phyloP scores from a whole-genome alignment of 1,140 invertebrate genomes.

The Orchestia grillus region DNA sequence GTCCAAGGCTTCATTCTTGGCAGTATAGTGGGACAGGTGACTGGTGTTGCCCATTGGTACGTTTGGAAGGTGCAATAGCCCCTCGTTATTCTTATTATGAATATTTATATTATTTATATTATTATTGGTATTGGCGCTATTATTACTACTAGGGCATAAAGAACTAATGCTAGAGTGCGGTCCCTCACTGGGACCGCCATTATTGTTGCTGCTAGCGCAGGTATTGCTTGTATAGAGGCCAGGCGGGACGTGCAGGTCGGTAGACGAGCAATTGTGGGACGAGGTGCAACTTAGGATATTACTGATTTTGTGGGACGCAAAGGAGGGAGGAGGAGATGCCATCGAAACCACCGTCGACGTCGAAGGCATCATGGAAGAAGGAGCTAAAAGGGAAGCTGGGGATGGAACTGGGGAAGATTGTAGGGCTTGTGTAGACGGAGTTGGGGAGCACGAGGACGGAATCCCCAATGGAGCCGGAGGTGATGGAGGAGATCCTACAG shows the following conservation, averaged over 20 bases:
- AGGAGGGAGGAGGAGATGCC: constrained; percentile 7
- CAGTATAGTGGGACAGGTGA: background rate
- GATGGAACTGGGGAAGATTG: constrained; percentile 16
- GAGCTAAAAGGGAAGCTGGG: constrained; percentile 12
- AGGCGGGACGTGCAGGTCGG: background rate
- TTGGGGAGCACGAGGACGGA: background rate
- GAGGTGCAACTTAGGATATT: background rate
- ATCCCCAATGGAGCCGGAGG: constrained; percentile 39
- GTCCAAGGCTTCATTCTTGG: constrained; percentile 59
- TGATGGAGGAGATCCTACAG: constrained; percentile 63
- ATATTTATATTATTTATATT: constrained; percentile 16
- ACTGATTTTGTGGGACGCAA: constrained; percentile 15
- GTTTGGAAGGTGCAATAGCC: background rate
- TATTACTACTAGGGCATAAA: background rate
- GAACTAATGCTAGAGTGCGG: constrained; percentile 19
- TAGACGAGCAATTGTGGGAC: background rate
- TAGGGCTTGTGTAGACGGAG: background rate
- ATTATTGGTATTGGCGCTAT: constrained; percentile 10
- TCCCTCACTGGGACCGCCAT: background rate
- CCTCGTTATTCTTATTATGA: constrained; percentile 28
- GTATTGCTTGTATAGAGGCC: background rate
- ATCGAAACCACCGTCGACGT: background rate
- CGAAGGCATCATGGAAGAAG: constrained; percentile 36
- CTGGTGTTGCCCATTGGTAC: constrained; percentile 56
- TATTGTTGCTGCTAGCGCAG: background rate